Evolutionary conservation across 2,888 invertebrate species (phyloP).

Genomic region (Prosopocoilus inquinatus): DNA sequence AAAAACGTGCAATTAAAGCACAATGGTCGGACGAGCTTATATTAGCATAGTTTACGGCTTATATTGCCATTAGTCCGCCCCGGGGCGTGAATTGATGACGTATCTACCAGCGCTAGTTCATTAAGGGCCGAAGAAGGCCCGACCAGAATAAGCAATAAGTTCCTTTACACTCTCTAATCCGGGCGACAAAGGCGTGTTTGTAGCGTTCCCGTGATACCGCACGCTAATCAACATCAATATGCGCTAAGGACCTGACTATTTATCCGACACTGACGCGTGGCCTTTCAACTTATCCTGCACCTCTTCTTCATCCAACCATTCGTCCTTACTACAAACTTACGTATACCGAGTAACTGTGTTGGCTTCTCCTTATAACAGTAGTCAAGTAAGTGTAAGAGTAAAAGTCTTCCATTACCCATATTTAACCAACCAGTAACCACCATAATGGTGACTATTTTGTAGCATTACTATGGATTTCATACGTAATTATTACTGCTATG

Average conservation of each 20-base stretch:
- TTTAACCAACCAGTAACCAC: too few species aligned
- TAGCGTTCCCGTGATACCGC: constrained; percentile 35
- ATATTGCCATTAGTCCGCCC: constrained; percentile 27
- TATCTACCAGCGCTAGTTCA: constrained; percentile 23
- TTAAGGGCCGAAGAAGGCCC: constrained; percentile 31
- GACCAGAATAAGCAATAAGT: constrained; percentile 42
- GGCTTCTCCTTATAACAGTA: background rate
- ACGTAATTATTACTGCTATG: too few species aligned
- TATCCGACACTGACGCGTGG: constrained; percentile 6
- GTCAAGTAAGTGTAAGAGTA: too few species aligned
- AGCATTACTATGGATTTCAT: too few species aligned
- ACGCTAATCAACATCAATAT: constrained; percentile 40
- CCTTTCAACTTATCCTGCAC: background rate
- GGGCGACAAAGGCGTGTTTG: constrained; percentile 39
- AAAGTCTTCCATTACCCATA: too few species aligned
- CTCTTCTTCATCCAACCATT: constrained; percentile 3
- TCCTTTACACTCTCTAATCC: constrained; percentile 40
- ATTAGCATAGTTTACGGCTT: constrained; percentile 31
- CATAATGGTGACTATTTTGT: too few species aligned
- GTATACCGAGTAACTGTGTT: constrained; percentile 6
- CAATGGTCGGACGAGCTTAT: constrained; percentile 36
- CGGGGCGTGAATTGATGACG: constrained; percentile 30
- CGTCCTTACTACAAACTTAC: constrained; percentile 12
- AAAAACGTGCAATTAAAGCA: constrained; percentile 37
- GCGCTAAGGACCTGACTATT: constrained; percentile 34